Evolutionary conservation across 2,113 vertebrate genomes (phyloP).

Genomic region (Epinephelus fuscoguttatus): DNA sequence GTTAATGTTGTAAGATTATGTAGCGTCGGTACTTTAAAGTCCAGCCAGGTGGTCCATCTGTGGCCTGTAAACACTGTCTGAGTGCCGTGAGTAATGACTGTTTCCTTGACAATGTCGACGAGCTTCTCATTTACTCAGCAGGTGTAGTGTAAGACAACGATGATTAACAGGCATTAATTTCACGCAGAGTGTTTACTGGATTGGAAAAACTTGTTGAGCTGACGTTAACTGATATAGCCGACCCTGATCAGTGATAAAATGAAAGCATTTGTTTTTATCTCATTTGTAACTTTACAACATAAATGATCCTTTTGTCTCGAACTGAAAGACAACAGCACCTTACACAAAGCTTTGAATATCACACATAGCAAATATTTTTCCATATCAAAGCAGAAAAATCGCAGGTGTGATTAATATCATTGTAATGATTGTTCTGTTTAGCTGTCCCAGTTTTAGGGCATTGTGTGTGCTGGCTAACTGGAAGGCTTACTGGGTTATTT

Average conservation of each 20-base stretch:
- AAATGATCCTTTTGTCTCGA: not conserved
- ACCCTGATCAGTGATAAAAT: not conserved
- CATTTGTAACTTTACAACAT: not conserved
- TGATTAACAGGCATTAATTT: not conserved
- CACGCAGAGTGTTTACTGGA: not conserved
- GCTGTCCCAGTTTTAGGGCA: not conserved
- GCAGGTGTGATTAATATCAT: not conserved
- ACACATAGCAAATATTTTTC: not conserved
- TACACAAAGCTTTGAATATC: not conserved
- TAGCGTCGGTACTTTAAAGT: not conserved
- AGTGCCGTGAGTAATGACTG: not conserved
- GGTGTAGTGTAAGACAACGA: not conserved
- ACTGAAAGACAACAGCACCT: not conserved
- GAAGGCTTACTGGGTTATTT: not conserved
- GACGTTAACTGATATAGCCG: not conserved
- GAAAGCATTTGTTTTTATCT: not conserved
- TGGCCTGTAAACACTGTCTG: conserved; percentile 25
- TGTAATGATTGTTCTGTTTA: not conserved
- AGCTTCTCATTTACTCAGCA: conserved; percentile 9
- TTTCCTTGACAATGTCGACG: conserved; percentile 20
- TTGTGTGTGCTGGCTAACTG: not conserved
- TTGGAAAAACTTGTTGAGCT: not conserved
- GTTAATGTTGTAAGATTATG: not conserved
- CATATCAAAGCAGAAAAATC: not conserved
- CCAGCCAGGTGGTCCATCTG: not conserved